Evolutionary conservation across 1,140 invertebrate species (phyloP).

Genomic region (Ridgeia piscesae): DNA sequence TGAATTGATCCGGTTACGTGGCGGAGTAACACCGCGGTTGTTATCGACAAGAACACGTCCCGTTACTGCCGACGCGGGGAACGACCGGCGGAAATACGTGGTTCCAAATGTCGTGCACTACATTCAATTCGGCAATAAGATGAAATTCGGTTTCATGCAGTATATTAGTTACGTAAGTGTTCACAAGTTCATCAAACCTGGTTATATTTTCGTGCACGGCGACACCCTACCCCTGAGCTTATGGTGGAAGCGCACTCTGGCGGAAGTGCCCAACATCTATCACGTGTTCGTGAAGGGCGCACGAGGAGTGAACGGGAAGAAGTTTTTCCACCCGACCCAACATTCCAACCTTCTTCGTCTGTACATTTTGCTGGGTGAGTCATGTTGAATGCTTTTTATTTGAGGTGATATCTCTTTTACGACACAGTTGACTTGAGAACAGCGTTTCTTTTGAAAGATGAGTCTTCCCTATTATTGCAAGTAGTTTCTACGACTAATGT

Average conservation of each 20-base stretch:
- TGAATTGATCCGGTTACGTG: background rate
- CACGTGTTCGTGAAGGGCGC: background rate
- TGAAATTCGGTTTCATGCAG: constrained; percentile 12
- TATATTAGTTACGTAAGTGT: constrained; percentile 21
- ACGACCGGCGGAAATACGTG: background rate
- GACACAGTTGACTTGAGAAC: background rate
- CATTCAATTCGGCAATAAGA: background rate
- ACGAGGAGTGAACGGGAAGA: background rate
- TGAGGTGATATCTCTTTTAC: background rate
- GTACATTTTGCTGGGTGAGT: constrained; percentile 8
- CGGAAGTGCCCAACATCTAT: constrained; percentile 17
- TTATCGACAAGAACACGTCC: background rate
- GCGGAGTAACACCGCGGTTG: background rate
- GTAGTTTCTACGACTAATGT: too few species aligned
- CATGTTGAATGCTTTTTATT: background rate
- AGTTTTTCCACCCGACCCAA: background rate
- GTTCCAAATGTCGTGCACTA: constrained; percentile 26
- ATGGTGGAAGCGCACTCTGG: constrained; percentile 19
- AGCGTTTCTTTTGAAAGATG: background rate
- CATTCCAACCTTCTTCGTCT: constrained; percentile 10
- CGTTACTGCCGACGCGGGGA: background rate
- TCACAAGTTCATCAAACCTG: constrained; percentile 14
- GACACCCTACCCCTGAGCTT: constrained; percentile 1
- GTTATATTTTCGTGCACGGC: constrained; percentile 22
- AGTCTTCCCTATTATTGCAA: too few species aligned